Base-by-base conservation (phyloP, 2,113 vertebrate genomes). In the Pangasianodon hypophthalmus region DNA sequence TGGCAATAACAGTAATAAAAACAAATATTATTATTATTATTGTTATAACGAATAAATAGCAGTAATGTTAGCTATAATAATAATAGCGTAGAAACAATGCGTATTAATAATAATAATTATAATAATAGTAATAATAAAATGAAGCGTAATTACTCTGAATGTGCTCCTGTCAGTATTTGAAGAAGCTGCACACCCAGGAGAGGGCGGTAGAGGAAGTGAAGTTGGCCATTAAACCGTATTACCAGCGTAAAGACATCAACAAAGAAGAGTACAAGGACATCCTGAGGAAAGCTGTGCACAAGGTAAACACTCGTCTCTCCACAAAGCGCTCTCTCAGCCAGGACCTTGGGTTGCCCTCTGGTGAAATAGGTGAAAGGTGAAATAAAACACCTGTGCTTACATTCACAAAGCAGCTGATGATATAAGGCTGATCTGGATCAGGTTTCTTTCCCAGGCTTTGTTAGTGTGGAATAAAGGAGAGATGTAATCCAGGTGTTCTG, bases 241-340 rank as follows among this genome's bases (percentile, higher is more conserved):
- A 98, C 86, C 97, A 98, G 94, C 97, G 97, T 88, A 98, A 98
- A 92, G 98, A 98, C 94, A 98, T 98, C 94, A 98, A 97, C 91
- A 98, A 98, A 95, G 97, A 98, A 0, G 98, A 98, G 37, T 98
- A 98, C 93, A 98, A 98, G 91, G 97, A 98, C 94, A 98, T 98
- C 91, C 95, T 98, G 90, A 95, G 98, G 91, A 98, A 98, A 93
- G 98, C 98, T 3, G 97, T 98, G 88, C 97, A 98, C 92, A 98
- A 98, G 97, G 98, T 98, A 90, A 91, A 88, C 14, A 24, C 50
- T 21, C 50, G 46, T 26, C 88, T 16, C 64, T 67, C 6, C 10
- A 2, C 10, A 14, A 48, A 41, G 26, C 37, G 1, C 37, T 37
- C 37, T 37, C 37, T 37, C 37, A 37, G 37, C 37, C 50, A 21